Base-by-base conservation (phyloP, 1,140 invertebrate species). In the Drosophila kanapiae region DNA sequence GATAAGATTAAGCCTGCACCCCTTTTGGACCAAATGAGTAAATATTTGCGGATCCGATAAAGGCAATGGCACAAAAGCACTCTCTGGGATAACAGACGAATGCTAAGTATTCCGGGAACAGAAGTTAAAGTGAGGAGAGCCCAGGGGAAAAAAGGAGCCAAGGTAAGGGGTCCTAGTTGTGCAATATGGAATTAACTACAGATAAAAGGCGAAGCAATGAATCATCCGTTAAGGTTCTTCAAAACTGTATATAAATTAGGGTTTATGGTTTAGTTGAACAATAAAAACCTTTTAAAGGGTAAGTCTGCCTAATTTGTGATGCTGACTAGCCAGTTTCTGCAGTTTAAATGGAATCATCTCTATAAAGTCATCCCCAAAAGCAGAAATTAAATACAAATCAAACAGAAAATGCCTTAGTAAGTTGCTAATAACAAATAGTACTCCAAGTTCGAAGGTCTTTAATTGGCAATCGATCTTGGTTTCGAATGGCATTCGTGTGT, bases 41-140 rank as follows among this genome's bases (percentile, higher is more conserved):
- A 74, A 75, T 63, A 75, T 75, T 75, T 62, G 42, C 49, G 13
- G 8, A 40, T 37, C 58, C 57, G 67, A 74, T 74, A 74, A 61
- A 51, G 54, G 27, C 42, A 35, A 35, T 35, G 23, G 23, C 31
- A 51, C 9, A 16, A 31, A 48, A 48, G 31, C 11, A 48, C 59
- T 29, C 13, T 14, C 53, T 57, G 62, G 62, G 31, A 70, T 68
- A 67, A 56, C 62, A 69, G 8, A 23, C 33, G 31, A 45, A 71
- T 49, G 38, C 53, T 11, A 33, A 49, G 31, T 35, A 47, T 42
- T 64, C 18, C 16, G 16, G 9, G 29, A 4, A 38, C 1, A 10
- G 33, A 7, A 33, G 29, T 37, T 11, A 23, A 23, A 23, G 23
- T 23, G 23, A 23, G 23, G 6, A 13, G 38, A n/a, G 14, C 6